A percentile compares a stretch with the other conserved stretches of the same genome.
These are phyloP conservation scores for Emydura subglobosa DNA, from an alignment of 2,113 vertebrate genomes.

Conservation along the genomic window DNA sequence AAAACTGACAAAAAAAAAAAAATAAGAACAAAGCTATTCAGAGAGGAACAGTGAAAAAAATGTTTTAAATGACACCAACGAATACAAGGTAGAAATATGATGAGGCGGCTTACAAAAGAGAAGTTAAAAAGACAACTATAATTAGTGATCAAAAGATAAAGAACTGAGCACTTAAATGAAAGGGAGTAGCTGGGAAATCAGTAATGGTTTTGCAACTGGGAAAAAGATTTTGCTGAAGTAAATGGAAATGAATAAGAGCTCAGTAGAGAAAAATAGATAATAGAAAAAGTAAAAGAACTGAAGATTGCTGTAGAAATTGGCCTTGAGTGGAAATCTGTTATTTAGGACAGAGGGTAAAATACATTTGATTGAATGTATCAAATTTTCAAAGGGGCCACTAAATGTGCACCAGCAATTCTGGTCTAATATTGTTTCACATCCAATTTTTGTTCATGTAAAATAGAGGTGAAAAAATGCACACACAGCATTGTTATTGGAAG, in stretches of 20 bases:
- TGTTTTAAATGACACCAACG: neutral
- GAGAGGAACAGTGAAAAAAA: neutral
- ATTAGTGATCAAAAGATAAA: slow-evolving; percentile 73
- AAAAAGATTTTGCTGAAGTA: slow-evolving; percentile 57
- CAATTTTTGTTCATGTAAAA: slow-evolving; percentile 29
- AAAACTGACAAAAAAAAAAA: slow-evolving; percentile 32
- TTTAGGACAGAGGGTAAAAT: slow-evolving; percentile 49
- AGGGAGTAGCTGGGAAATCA: slow-evolving; percentile 16
- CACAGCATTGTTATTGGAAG: slow-evolving; percentile 10
- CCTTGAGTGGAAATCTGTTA: slow-evolving; percentile 54
- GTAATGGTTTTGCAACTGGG: slow-evolving; percentile 43
- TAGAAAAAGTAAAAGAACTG: slow-evolving; percentile 56
- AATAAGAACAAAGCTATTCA: slow-evolving; percentile 59
- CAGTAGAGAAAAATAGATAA: slow-evolving; percentile 66
- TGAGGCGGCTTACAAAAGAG: slow-evolving; percentile 37
- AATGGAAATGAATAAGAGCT: slow-evolving; percentile 66
- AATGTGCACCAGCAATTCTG: neutral
- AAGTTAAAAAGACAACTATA: slow-evolving; percentile 70
- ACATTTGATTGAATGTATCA: slow-evolving; percentile 21
- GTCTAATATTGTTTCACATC: slow-evolving; percentile 34
- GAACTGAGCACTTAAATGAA: slow-evolving; percentile 65
- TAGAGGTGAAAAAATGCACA: neutral
- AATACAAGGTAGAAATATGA: slow-evolving; percentile 60
- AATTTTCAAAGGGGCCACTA: slow-evolving; percentile 1
- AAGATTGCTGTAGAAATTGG: slow-evolving; percentile 64